Conservation (phyloP, 1,140 invertebrate genomes). For the Megalopta genalis region DNA sequence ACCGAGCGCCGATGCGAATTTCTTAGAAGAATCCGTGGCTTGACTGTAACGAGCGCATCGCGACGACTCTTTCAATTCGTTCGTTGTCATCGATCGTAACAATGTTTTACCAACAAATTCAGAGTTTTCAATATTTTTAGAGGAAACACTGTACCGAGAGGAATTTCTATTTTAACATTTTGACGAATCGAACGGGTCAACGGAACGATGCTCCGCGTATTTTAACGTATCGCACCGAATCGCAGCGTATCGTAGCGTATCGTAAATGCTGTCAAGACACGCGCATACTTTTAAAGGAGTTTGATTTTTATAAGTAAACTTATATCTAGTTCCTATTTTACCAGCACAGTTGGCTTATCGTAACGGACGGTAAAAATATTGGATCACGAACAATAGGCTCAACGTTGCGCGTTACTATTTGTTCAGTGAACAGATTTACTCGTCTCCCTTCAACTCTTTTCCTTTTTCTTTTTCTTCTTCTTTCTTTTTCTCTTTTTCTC, state of each 20-base stretch:
- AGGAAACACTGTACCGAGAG: not conserved
- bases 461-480: not conserved
- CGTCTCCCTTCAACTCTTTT: not conserved
- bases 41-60: not conserved
- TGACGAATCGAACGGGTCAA: not conserved
- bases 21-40: constrained; percentile 10
- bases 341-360: constrained; percentile 41
- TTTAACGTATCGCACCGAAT: no score
- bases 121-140: constrained; percentile 1
- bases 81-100: no score
- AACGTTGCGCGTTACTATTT: not conserved
- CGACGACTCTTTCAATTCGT: not conserved
- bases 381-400: not conserved
- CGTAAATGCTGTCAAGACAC: constrained; percentile 19
- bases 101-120: constrained; percentile 2
- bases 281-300: constrained; percentile 8
- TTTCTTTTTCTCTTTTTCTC: no score
- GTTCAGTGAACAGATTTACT: not conserved
- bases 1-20: not conserved
- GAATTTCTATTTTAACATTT: constrained; percentile 1
- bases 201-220: not conserved
- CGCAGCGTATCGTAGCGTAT: no score
- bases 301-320: constrained; percentile 35
- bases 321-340: constrained; percentile 74
- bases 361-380: not conserved